Base-by-base conservation (phyloP, 2,113 vertebrate genomes). In the Ceuthmochares aereus region DNA sequence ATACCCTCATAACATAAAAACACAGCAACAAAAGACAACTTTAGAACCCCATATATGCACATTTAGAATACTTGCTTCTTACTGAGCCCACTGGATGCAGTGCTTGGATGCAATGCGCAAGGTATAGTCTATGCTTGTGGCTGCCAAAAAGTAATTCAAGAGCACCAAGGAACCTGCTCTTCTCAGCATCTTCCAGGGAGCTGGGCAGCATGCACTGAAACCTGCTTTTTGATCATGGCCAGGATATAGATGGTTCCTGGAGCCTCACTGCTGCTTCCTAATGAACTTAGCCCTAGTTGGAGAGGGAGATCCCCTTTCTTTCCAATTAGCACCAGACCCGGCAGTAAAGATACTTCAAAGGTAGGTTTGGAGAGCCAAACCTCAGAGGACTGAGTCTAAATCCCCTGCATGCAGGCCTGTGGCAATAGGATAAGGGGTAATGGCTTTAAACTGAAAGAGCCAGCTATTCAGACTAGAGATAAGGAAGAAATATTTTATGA, bases 181-280 rank as follows among this genome's bases (percentile, higher is more conserved):
- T 69, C 34, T 59, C 51, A 2, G 1, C 27, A 27, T 12, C 59
- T 74, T 30, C 68, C 59, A 40, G 54, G 9, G 40, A 72, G 4
- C 0, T 0, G 20, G 40, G 27, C 62, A 76, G 49, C 3, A 0
- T 0, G 0, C 22, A 77, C 56, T 2, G 5, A n/a, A 16, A 79
- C 14, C 37, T 32, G n/a, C 4, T 14, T 43, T 93, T 73, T 88
- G 60, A 69, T 90, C 55, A 42, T 0, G 3, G 27, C 13, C 83
- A 36, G 21, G 27, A 73, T 73, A 63, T 3, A 69, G 9, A 5
- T 2, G 0, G 19, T 18, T 80, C 47, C 60, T 55, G 26, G 22
- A 69, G 36, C 36, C 49, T 90, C 0, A 0, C n/a, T 76, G 52
- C 42, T 5, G 1, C 73, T 87, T n/a, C 26, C 64, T 67, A 78